These are phyloP conservation scores for Phrixothrix hirtus DNA, from an alignment of 2,888 invertebrate species.

Conservation along the genomic window DNA sequence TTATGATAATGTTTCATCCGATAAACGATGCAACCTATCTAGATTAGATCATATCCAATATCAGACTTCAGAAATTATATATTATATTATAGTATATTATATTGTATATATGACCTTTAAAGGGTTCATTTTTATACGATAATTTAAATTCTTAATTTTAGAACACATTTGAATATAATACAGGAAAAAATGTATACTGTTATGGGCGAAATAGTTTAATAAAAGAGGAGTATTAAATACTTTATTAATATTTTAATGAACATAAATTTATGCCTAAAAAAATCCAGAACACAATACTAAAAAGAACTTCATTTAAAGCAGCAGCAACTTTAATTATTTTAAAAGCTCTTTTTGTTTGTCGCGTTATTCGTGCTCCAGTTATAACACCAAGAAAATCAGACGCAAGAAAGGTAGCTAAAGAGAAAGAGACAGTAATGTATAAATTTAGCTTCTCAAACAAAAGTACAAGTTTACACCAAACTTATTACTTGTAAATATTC, in stretches of 20 bases:
- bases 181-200: no score
- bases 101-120: no score
- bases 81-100: no score
- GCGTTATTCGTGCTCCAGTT: conserved; percentile 9
- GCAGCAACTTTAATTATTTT: conserved; percentile 21
- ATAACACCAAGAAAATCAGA: conserved; percentile 1
- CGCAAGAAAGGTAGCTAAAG: conserved; percentile 9
- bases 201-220: no score
- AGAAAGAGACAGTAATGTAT: conserved; percentile 13
- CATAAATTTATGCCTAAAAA: not conserved
- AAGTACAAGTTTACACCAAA: conserved; percentile 27
- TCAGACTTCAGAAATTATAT: no score
- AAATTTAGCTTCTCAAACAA: conserved; percentile 24
- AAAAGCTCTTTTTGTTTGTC: conserved; percentile 12
- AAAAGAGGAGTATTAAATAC: not conserved
- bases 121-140: no score
- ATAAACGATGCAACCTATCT: no score
- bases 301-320: conserved; percentile 10
- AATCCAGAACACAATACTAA: conserved; percentile 6
- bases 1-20: no score
- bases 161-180: not conserved
- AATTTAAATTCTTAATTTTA: not conserved
- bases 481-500: conserved; percentile 31
- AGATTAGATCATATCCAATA: no score
- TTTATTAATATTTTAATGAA: conserved; percentile 10